Evolutionary conservation across 92 coral and sea anemone species (phyloP).

Genomic region (Heliopora coerulea): DNA sequence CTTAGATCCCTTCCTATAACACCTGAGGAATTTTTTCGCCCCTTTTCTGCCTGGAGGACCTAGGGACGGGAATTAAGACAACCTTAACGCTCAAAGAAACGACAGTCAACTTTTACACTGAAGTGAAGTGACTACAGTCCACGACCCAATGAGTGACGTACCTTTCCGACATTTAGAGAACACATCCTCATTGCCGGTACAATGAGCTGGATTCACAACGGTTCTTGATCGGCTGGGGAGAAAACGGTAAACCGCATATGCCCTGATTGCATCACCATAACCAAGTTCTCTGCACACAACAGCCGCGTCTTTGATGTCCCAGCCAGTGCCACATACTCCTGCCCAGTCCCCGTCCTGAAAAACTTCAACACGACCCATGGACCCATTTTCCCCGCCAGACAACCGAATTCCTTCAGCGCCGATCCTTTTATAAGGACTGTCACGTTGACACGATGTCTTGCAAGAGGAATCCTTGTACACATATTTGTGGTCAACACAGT

Average conservation of each 20-base stretch:
- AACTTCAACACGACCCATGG: conserved; percentile 38
- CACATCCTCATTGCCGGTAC: neutral
- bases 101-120: too few relatives aligned
- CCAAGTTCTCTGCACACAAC: conserved; percentile 54
- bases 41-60: too few relatives aligned
- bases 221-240: neutral
- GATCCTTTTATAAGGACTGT: conserved; percentile 28
- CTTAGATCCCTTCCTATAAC: too few relatives aligned
- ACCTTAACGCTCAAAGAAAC: too few relatives aligned
- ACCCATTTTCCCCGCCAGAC: conserved; percentile 7
- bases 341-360: conserved; percentile 29
- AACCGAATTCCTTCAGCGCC: conserved; percentile 5
- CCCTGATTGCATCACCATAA: conserved; percentile 14
- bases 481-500: conserved; percentile 39
- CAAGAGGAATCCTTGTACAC: conserved; percentile 1
- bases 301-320: conserved; percentile 43
- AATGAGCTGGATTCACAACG: neutral
- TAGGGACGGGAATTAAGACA: too few relatives aligned
- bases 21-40: neutral
- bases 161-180: neutral
- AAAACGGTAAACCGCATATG: neutral
- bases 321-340: conserved; percentile 43
- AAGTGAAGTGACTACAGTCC: too few relatives aligned
- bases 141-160: neutral
- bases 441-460: conserved; percentile 14